These are phyloP conservation scores for Danio rerio DNA, from an alignment of 2,113 vertebrate genomes.

Conservation along the genomic window GRCz12tu NC_133176.1:62549501-62550000, in stretches of 20 bases:
- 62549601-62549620: conserved; percentile 28
- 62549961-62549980: too few species aligned
- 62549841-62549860: not conserved
- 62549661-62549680: conserved; percentile 22
- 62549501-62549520: not conserved
- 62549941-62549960: too few species aligned
- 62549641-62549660: not conserved
- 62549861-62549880: too few species aligned
- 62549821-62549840: too few species aligned
- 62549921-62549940: too few species aligned
- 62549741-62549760: conserved; percentile 8
- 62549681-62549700: conserved; percentile 43
- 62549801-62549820: not conserved
- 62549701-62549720: conserved; percentile 35
- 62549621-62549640: conserved; percentile 30
- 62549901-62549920: too few species aligned
- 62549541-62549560: conserved; percentile 16
- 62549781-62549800: not conserved
- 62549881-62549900: too few species aligned
- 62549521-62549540: conserved; percentile 2
- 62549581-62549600: not conserved
- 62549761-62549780: too few species aligned
- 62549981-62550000: too few species aligned
- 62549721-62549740: conserved; percentile 30
- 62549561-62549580: not conserved